Conservation (phyloP, 2,113 vertebrate genomes). For the Corythaixoides concolor region DNA sequence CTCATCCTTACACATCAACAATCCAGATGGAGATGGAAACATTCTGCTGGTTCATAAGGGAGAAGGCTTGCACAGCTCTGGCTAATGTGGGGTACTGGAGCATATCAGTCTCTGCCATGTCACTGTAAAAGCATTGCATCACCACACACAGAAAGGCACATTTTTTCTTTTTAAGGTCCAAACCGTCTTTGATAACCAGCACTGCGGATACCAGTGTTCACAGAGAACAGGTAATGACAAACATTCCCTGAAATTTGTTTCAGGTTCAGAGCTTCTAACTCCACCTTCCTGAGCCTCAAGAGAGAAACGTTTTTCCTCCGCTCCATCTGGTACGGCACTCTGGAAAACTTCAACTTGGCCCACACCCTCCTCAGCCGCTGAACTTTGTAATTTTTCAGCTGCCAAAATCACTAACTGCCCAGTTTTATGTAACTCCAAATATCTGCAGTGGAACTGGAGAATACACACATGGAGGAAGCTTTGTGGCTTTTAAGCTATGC, state of each 20-base stretch:
- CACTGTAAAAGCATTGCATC: not conserved
- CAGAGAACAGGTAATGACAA: not conserved
- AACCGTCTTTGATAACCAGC: not conserved
- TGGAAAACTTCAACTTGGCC: constrained; percentile 65
- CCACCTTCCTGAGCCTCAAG: constrained; percentile 30
- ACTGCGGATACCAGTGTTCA: not conserved
- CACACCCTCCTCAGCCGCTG: constrained; percentile 18
- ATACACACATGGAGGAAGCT: constrained; percentile 43
- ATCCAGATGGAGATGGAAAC: not conserved
- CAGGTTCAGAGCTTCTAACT: constrained; percentile 14
- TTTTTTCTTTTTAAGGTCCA: not conserved
- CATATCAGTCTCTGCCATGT: not conserved
- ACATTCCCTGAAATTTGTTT: constrained; percentile 61
- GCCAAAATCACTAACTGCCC: constrained; percentile 55
- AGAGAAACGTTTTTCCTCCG: constrained; percentile 29
- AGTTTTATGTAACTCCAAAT: constrained; percentile 67
- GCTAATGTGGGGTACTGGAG: not conserved
- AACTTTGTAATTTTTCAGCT: constrained; percentile 64
- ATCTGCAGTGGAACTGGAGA: constrained; percentile 48
- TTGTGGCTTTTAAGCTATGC: constrained; percentile 47
- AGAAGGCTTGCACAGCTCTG: not conserved
- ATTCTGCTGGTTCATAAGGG: not conserved
- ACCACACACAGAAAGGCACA: not conserved
- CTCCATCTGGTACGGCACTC: constrained; percentile 56
- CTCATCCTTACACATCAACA: not conserved